phyloP scores from a whole-genome alignment of 1,140 invertebrate species.

The Phenacoccus solenopsis region DNA sequence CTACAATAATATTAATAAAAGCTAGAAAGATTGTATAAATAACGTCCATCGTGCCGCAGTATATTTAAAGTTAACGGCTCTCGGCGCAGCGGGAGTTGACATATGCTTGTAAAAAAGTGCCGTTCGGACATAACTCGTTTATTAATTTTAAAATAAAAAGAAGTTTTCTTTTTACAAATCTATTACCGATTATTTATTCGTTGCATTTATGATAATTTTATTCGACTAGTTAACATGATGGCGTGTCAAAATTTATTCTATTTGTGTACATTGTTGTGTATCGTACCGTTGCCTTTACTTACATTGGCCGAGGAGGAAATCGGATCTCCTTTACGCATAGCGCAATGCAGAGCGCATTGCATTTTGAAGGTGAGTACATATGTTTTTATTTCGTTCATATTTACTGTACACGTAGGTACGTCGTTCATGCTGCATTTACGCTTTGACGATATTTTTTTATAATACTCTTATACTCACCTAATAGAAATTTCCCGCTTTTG shows the following conservation, averaged over 20 bases:
- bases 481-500: no score
- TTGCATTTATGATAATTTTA: conserved; percentile 12
- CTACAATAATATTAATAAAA: no score
- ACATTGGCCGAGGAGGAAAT: conserved; percentile 42
- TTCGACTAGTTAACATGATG: background rate
- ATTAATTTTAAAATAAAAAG: conserved; percentile 5
- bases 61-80: conserved; percentile 9
- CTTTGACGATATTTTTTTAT: no score
- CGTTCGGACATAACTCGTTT: conserved; percentile 8
- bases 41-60: background rate
- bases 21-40: background rate
- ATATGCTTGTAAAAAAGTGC: conserved; percentile 9
- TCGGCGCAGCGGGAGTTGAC: conserved; percentile 7
- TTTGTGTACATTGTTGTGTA: background rate
- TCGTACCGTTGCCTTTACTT: background rate
- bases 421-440: no score
- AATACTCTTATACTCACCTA: no score
- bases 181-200: conserved; percentile 10
- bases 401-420: no score
- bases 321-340: conserved; percentile 48
- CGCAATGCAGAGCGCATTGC: conserved; percentile 50
- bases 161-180: background rate
- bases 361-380: conserved; percentile 51
- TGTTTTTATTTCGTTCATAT: background rate
- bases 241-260: background rate